Evolutionary conservation across 2,113 vertebrate species (phyloP).

Genomic region (Stegostoma tigrinum): DNA sequence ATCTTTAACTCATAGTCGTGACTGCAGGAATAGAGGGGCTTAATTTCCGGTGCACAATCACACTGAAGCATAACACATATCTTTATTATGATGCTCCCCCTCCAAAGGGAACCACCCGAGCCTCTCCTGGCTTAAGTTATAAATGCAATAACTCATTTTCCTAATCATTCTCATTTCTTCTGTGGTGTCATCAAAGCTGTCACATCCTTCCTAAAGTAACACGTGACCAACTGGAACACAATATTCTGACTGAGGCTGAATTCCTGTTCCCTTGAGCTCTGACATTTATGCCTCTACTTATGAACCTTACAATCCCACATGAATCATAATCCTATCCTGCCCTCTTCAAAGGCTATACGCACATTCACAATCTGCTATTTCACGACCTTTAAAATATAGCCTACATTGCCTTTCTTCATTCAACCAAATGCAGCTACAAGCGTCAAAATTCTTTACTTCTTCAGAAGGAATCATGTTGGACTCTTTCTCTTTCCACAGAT

Average conservation of each 20-base stretch:
- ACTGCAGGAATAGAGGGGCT: too few species aligned
- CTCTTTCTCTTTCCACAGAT: too few species aligned
- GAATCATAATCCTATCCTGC: background rate
- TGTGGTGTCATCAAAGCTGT: background rate
- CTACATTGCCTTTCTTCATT: background rate
- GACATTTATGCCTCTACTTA: background rate
- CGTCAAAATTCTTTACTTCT: background rate
- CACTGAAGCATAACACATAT: too few species aligned
- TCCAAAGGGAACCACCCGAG: background rate
- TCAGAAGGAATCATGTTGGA: too few species aligned
- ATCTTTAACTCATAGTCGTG: too few species aligned
- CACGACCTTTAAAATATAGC: background rate
- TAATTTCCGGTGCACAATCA: too few species aligned
- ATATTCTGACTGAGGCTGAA: background rate
- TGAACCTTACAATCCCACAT: background rate
- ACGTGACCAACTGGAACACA: background rate
- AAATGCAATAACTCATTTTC: background rate
- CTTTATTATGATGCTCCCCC: background rate
- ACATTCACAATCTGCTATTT: background rate
- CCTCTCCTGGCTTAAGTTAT: background rate
- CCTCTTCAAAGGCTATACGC: background rate
- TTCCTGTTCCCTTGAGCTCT: background rate
- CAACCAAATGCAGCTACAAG: background rate
- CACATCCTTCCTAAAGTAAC: background rate
- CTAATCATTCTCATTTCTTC: background rate